These are phyloP conservation scores for Empidonax alnorum DNA, from an alignment of 2,113 vertebrate genomes.

Conservation along the genomic window DNA sequence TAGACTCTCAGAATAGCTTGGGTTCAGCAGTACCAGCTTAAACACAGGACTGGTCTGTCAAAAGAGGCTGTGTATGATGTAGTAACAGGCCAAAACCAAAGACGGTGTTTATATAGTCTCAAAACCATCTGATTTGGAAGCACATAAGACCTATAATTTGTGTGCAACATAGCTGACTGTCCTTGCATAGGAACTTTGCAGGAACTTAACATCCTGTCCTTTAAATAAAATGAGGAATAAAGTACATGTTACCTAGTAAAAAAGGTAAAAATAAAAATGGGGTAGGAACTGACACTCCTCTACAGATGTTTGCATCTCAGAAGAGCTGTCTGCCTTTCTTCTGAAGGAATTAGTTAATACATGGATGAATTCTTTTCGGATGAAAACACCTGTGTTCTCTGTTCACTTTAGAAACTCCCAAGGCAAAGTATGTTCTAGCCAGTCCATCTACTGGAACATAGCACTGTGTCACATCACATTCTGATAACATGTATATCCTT, in stretches of 20 bases:
- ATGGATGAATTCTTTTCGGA: not conserved
- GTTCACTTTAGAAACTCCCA: conserved; percentile 26
- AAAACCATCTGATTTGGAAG: not conserved
- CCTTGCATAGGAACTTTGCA: not conserved
- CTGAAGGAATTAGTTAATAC: not conserved
- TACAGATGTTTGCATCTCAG: not conserved
- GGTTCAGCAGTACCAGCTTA: not conserved
- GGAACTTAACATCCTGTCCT: not conserved
- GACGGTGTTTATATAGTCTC: not conserved
- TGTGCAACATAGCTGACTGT: not conserved
- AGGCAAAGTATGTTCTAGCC: conserved; percentile 25
- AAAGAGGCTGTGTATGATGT: not conserved
- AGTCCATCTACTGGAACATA: not conserved
- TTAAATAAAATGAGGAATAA: not conserved
- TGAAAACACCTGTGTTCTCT: not conserved
- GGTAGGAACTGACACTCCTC: accelerated
- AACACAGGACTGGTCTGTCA: not conserved
- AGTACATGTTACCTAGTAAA: not conserved
- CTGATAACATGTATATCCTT: not conserved
- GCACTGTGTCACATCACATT: conserved; percentile 24
- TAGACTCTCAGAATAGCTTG: not conserved
- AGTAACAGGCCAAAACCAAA: not conserved
- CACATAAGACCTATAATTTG: accelerated
- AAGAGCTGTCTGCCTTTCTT: not conserved
- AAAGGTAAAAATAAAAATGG: not conserved